These are phyloP conservation scores for Trachythela sp. DNA, from an alignment of 64 coral and sea anemone species.

Conservation along the genomic window DNA sequence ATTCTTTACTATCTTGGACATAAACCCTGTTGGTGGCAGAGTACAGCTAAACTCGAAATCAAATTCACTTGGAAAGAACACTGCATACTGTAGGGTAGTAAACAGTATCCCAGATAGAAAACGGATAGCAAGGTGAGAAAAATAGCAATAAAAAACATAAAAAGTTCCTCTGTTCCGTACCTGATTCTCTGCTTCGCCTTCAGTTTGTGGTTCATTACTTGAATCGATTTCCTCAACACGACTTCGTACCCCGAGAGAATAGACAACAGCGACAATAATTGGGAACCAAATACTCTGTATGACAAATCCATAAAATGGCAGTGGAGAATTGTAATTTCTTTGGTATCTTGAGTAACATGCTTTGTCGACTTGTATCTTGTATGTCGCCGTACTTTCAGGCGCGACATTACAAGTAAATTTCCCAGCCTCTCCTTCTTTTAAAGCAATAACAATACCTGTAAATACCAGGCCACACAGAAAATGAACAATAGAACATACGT, in stretches of 20 bases:
- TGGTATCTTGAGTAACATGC: neutral
- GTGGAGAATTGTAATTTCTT: neutral
- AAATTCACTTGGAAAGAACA: too few species aligned
- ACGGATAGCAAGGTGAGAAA: neutral
- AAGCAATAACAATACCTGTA: too few species aligned
- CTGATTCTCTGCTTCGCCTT: neutral
- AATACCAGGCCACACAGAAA: too few species aligned
- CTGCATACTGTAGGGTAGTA: too few species aligned
- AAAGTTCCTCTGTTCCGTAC: neutral
- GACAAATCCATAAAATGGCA: neutral
- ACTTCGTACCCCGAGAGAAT: too few species aligned
- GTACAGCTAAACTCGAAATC: too few species aligned
- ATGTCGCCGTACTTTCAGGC: neutral
- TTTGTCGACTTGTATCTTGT: neutral
- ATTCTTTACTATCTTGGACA: too few species aligned
- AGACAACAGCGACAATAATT: neutral
- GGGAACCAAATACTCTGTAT: neutral
- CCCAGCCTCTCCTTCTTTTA: neutral
- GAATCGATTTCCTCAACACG: neutral
- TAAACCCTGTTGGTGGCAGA: too few species aligned
- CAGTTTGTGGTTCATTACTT: neutral
- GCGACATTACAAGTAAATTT: neutral
- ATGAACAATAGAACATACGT: too few species aligned
- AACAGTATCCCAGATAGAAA: too few species aligned
- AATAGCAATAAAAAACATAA: neutral